Conservation (phyloP, 1,140 invertebrate genomes). For the Macrosteles quadrilineatus region DNA sequence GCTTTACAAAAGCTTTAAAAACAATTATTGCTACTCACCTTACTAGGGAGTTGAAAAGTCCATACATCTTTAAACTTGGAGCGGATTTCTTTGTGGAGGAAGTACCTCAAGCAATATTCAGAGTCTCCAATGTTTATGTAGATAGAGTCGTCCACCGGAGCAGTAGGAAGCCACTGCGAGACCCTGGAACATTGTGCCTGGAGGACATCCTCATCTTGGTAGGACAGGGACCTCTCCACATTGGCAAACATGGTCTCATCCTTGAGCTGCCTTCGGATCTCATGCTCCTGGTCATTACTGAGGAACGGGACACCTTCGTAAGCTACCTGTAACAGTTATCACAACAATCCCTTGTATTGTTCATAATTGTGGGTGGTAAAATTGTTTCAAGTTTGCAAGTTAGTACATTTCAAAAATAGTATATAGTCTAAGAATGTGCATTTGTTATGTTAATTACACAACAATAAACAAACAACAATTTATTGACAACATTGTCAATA, state of each 20-base stretch:
- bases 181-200: conserved; percentile 32
- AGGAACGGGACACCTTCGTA: conserved; percentile 68
- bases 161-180: conserved; percentile 34
- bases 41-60: conserved; percentile 44
- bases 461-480: too few species aligned
- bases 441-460: too few species aligned
- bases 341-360: too few species aligned
- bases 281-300: conserved; percentile 55
- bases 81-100: conserved; percentile 57
- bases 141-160: conserved; percentile 46
- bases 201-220: conserved; percentile 52
- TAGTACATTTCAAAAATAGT: too few species aligned
- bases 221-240: conserved; percentile 42
- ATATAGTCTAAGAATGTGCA: too few species aligned
- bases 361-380: too few species aligned
- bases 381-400: too few species aligned
- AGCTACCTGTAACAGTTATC: conserved; percentile 59
- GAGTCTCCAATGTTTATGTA: conserved; percentile 41
- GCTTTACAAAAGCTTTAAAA: too few species aligned
- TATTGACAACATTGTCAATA: too few species aligned
- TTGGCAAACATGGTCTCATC: conserved; percentile 40
- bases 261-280: conserved; percentile 48
- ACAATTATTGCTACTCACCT: too few species aligned
- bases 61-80: conserved; percentile 55
- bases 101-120: conserved; percentile 47